Base-by-base conservation (phyloP, 1,140 invertebrate species). In the Drosophila parabipectinata region DNA sequence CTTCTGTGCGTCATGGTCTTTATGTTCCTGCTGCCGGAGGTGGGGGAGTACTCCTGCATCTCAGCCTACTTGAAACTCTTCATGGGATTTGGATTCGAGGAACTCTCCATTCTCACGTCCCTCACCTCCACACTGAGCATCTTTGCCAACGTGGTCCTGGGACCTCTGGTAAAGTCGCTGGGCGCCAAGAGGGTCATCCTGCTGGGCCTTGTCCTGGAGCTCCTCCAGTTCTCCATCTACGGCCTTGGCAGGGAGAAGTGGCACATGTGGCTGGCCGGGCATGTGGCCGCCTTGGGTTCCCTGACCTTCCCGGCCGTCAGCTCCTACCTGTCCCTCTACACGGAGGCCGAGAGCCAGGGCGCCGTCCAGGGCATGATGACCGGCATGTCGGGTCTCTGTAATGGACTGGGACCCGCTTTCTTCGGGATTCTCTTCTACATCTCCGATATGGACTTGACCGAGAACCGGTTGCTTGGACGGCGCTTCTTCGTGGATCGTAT, bases 311-410 rank as follows among this genome's bases (percentile, higher is more conserved):
- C 99, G 51, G 98, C 98, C 12, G 99, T 99, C 80, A 99, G 97
- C 93, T 97, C 98, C 37, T 99, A 98, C 93, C 98, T 99, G 37
- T 99, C 98, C 6, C 97, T 98, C 77, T 98, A 99, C 93, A 98
- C 98, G 60, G 96, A 98, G 91, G 95, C 96, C 28, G 98, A 99
- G 92, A 96, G 98, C 89, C 99, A 99, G 93, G 99, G 97, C 66
- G 95, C 99, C n/a, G 98, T 99, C 28, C 99, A 99, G 93, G 99
- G 98, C 24, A 98, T 99, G 94, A 97, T 99, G 12, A 99, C 98
- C 4, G 97, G 97, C 28, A 97, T 98, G 94, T 93, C 98, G 73
- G 98, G 98, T 10, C 94, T 99, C n/a, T 98, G 97, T 90, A 97
- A 97, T 92, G 97, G 97, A 1, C 93, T 99, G 10, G 98, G 98